Evolutionary conservation across 92 coral and sea anemone species (phyloP), one percentile per base, ranked within the genome.

Genomic region (Micromussa lordhowensis): DNA sequence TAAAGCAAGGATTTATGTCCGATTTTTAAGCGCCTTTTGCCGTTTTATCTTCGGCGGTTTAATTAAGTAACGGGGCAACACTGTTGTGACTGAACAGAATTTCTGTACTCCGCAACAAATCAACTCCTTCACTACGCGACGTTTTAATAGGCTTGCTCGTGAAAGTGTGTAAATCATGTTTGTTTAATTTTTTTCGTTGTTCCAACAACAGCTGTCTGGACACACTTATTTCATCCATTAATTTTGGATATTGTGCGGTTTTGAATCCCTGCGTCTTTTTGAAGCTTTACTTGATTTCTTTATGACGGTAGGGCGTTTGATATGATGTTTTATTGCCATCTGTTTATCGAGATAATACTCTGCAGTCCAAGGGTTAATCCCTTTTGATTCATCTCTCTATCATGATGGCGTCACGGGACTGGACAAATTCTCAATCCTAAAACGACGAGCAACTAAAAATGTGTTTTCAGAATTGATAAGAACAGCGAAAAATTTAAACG

Each of bases 131-230:
- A 66, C 31, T 63, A 24, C 69, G 69, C 30, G 11, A 36, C 34
- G 9, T 77, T 40, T 55, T 32, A 4, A 38, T 16, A 30, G 3
- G 51, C 32, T 57, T 57, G 83, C 51, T 79, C 3, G 31, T 79
- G 7, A 30, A 18, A 79, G 24, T 79, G 71, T 55, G 61, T 19
- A 17, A 59, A 31, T 38, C 22, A 35, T 21, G 31, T 68, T 66
- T 64, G 57, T 14, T 34, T 64, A 38, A 68, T 34, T 24, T 21
- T n/a, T 61, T 35, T 59, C 30, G 3, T 66, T 18, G 34, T 66
- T 24, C 19, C 40, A 36, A 68, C 85, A 82, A 68, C 68, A 61
- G 68, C 85, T 68, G 85, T 68, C 2, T 44, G 63, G 63, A 63
- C 36, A 13, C 26, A 38, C 15, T 31, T 40, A 15, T 66, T 40